Evolutionary conservation across 2,797 vertebrate genomes (phyloP).

Genomic region (Clarias laeviceps): DNA sequence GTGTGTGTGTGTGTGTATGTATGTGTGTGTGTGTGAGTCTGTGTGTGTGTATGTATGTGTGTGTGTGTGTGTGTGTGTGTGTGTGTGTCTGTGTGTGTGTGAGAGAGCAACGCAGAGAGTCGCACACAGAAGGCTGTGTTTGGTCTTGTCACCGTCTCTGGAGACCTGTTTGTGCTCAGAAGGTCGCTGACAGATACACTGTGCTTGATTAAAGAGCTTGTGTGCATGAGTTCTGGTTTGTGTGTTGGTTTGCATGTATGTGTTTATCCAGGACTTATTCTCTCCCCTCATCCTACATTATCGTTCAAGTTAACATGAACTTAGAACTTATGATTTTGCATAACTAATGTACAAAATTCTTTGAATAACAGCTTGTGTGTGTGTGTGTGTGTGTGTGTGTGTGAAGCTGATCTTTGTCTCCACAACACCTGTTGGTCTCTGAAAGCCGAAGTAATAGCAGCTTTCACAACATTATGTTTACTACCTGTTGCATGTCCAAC

Average conservation of each 20-base stretch:
- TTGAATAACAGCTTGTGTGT: constrained; percentile 2
- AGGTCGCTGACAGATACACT: constrained; percentile 48
- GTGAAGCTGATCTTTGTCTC: constrained; percentile 26
- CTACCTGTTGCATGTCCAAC: constrained; percentile 50
- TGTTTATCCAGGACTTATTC: neutral
- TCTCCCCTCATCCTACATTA: neutral
- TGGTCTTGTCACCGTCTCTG: constrained; percentile 50
- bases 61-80: constrained; percentile 1
- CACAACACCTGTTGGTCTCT: constrained; percentile 46
- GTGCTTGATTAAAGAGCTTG: constrained; percentile 48
- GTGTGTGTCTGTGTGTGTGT: neutral
- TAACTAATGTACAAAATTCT: neutral
- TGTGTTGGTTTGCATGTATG: constrained; percentile 14
- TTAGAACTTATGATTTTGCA: neutral
- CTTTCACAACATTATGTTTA: constrained; percentile 47
- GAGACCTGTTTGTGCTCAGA: constrained; percentile 47
- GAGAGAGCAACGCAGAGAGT: neutral
- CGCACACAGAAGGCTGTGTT: constrained; percentile 39
- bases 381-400: constrained; percentile 19
- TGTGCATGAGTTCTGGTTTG: constrained; percentile 28
- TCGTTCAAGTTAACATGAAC: neutral
- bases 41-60: neutral
- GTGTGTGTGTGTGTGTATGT: too few species aligned
- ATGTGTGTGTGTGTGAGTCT: too few species aligned
- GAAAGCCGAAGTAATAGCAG: constrained; percentile 43